Base-by-base conservation (phyloP, 2,113 vertebrate species). In the Perca flavescens region DNA sequence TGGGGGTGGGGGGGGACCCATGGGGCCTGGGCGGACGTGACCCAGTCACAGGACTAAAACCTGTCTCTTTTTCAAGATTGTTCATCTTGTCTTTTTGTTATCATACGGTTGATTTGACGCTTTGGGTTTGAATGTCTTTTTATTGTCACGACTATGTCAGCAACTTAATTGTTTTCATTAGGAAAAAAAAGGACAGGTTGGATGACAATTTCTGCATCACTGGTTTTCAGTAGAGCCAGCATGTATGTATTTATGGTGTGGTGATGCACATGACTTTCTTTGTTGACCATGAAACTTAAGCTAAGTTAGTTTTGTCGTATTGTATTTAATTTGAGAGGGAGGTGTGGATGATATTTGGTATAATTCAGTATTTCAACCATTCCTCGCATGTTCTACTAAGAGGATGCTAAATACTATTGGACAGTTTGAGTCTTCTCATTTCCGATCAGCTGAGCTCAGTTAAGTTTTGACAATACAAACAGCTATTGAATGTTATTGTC, bases 51-150 rank as follows among this genome's bases (percentile, higher is more conserved):
- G n/a, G n/a, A n/a, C n/a, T n/a, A n/a, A n/a, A n/a, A n/a, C n/a
- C n/a, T n/a, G 92, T 91, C 92, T 89, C 92, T 89, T 92, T 92
- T 91, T 93, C 88, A 92, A 85, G 94, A 94, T 94, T 94, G 93
- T 94, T 94, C 88, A 93, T 94, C 91, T 92, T 60, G 85, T 93
- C 7, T 79, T 88, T 89, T 89, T 49, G 66, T 92, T 85, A 77
- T 94, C 82, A 83, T 56, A 50, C 62, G 34, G 68, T 91, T 91
- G 75, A 91, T 88, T 92, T 86, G 78, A 90, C 49, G 80, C 91
- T 89, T 92, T 94, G 88, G 88, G 92, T 93, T 94, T 93, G 94
- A 94, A 94, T 94, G 94, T 94, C 94, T 91, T 93, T 91, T 90
- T 85, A 91, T 85, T 84, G 88, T 89, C 77, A 46, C 58, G 21